phyloP scores from a whole-genome alignment of 2,888 invertebrate species.

The Eucera pruinosa region DNA sequence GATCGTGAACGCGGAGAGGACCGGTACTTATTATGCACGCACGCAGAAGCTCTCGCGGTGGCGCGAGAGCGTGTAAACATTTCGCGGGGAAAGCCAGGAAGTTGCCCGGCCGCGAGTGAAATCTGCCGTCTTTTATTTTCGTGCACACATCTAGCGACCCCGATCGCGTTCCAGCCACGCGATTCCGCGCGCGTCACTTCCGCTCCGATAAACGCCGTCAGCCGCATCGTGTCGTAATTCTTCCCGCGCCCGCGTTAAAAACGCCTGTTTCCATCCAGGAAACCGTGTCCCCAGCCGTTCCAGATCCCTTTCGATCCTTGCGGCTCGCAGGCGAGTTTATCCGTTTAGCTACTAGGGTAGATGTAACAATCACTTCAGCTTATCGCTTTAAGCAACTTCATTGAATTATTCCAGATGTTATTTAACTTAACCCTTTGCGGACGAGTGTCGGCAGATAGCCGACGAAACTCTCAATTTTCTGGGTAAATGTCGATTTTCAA shows the following conservation, averaged over 20 bases:
- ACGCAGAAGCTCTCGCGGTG: constrained; percentile 29
- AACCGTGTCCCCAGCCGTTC: not conserved
- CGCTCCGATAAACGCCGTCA: constrained; percentile 40
- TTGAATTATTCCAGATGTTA: too few species aligned
- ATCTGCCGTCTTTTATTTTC: constrained; percentile 68
- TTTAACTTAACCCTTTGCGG: too few species aligned
- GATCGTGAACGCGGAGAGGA: too few species aligned
- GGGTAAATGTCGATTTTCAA: too few species aligned
- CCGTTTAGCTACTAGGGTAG: too few species aligned
- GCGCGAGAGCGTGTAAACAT: constrained; percentile 51
- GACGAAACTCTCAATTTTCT: too few species aligned
- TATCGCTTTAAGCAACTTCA: too few species aligned
- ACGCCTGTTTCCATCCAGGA: not conserved
- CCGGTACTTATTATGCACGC: constrained; percentile 41
- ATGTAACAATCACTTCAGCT: too few species aligned
- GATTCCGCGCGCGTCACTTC: constrained; percentile 62
- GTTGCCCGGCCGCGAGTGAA: constrained; percentile 59
- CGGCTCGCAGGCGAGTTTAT: too few species aligned
- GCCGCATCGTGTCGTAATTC: constrained; percentile 33
- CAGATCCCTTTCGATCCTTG: not conserved
- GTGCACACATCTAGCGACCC: constrained; percentile 62
- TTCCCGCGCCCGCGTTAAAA: not conserved
- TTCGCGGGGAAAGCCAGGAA: constrained; percentile 69
- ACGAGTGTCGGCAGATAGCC: too few species aligned
- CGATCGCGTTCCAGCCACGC: constrained; percentile 58